These are phyloP conservation scores for Stegana nigrithorax DNA, from an alignment of 2,888 invertebrate genomes.

Conservation along the genomic window DNA sequence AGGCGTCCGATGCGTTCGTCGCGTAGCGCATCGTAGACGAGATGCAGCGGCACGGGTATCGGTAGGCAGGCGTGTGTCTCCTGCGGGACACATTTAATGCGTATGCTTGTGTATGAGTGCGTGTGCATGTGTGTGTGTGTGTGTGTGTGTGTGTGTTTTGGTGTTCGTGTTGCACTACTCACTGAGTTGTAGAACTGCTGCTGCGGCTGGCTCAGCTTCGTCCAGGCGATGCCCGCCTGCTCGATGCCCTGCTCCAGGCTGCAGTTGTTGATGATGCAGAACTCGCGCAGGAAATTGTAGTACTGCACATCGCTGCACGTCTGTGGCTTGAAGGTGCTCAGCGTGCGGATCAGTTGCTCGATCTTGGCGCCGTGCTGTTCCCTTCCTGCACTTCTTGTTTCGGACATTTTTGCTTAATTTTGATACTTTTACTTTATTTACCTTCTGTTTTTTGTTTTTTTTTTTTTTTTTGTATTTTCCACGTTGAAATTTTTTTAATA, in stretches of 20 bases:
- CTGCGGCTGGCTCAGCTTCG: slow-evolving; percentile 28
- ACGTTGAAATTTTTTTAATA: not conserved
- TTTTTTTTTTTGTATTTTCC: slow-evolving; percentile 18
- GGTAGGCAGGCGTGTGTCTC: slow-evolving; percentile 43
- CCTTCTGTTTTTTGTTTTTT: not conserved
- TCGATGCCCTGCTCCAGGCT: slow-evolving; percentile 49
- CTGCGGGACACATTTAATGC: slow-evolving; percentile 19
- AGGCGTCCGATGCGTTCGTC: slow-evolving; percentile 47
- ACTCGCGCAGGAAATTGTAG: slow-evolving; percentile 45
- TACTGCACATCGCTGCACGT: slow-evolving; percentile 42
- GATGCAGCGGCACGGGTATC: slow-evolving; percentile 43
- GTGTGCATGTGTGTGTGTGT: not conserved
- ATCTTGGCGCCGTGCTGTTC: slow-evolving; percentile 10
- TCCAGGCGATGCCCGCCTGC: slow-evolving; percentile 34
- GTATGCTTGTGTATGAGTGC: not conserved
- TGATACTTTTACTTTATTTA: not conserved
- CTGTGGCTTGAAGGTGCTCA: slow-evolving; percentile 29
- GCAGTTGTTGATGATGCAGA: slow-evolving; percentile 48
- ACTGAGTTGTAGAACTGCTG: slow-evolving; percentile 42
- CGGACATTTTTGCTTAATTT: not conserved
- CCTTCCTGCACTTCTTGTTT: slow-evolving; percentile 2
- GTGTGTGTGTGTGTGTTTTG: no score
- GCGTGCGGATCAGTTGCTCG: slow-evolving; percentile 26
- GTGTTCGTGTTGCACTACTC: no score
- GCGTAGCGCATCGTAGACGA: slow-evolving; percentile 42